Evolutionary conservation across 2,888 invertebrate genomes (phyloP).

Genomic region (Listrodromus nycthemerus): DNA sequence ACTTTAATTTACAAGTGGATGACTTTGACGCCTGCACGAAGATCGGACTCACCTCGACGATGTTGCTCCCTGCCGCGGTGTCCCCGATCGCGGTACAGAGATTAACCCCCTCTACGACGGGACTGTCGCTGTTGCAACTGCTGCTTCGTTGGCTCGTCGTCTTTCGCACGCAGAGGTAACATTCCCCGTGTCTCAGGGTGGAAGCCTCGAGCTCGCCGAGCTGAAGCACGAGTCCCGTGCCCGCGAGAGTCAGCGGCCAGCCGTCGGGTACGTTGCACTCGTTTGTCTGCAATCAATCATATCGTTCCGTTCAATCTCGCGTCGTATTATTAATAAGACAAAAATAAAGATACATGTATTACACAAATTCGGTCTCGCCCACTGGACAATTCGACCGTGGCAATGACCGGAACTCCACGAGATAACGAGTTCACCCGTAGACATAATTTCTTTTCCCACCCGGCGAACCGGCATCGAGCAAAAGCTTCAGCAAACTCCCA

Average conservation of each 20-base stretch:
- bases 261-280: slow-evolving; percentile 86
- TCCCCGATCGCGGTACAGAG: slow-evolving; percentile 54
- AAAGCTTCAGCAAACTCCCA: background rate
- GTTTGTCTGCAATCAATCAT: slow-evolving; percentile 85
- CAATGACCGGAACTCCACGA: background rate
- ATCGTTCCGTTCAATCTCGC: slow-evolving; percentile 29
- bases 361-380: background rate
- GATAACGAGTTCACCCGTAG: background rate
- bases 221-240: slow-evolving; percentile 87
- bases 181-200: slow-evolving; percentile 87
- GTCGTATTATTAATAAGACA: background rate
- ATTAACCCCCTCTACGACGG: slow-evolving; percentile 63
- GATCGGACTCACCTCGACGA: slow-evolving; percentile 79
- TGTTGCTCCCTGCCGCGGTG: slow-evolving; percentile 71
- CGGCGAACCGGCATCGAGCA: background rate
- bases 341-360: background rate
- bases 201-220: slow-evolving; percentile 88
- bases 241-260: slow-evolving; percentile 89
- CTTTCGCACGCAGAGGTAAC: slow-evolving; percentile 87
- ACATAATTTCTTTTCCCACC: background rate
- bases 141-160: slow-evolving; percentile 71
- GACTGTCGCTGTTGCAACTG: slow-evolving; percentile 72
- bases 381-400: background rate
- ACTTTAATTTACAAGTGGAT: background rate
- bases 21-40: background rate